Evolutionary conservation across 92 coral and sea anemone species (phyloP), one percentile per base, ranked within the genome.

Genomic region (Micromussa lordhowensis): DNA sequence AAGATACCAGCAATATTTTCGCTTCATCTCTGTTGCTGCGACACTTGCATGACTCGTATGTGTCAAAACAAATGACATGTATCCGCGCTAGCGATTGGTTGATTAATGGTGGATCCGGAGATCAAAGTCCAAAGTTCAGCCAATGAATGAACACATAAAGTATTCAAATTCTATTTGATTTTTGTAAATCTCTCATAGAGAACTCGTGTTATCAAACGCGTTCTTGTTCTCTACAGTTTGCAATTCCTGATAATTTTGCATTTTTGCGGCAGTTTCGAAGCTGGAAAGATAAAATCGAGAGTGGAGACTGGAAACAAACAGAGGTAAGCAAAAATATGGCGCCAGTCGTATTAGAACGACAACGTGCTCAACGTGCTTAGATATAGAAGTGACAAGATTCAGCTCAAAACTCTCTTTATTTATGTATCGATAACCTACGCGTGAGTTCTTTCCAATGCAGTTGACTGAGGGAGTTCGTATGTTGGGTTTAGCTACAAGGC

Each of bases 271-370:
- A 66, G 26, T 64, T n/a, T 64, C 68, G 24, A 24, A 61, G 63
- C 28, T 44, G 12, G 51, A 18, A 58, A 32, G 55, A 35, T 73
- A 55, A 5, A 0, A n/a, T 11, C 80, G 61, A 51, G 83, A 86
- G 89, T 78, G 82, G 83, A 86, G 83, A 77, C 89, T 86, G 89
- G 89, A 77, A 77, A 77, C 89, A 86, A 64, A 28, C 57, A 13
- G 83, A 86, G 89, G 89, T 86, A 64, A 64, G 30, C 19, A 2
- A 19, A 38, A 75, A 85, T 40, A 40, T 85, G 88, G 88, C 88
- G 75, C 40, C 66, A 7, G 51, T 64, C 32, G 13, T 26, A 26
- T 14, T 8, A 26, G 68, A n/a, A 22, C 5, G 48, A 40, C 4
- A 40, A 40, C 48, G 48, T 40, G 26, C 31, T 26, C 4, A 40